Base-by-base conservation (phyloP, 2,888 invertebrate species). In the Subacronicta megacephala region DNA sequence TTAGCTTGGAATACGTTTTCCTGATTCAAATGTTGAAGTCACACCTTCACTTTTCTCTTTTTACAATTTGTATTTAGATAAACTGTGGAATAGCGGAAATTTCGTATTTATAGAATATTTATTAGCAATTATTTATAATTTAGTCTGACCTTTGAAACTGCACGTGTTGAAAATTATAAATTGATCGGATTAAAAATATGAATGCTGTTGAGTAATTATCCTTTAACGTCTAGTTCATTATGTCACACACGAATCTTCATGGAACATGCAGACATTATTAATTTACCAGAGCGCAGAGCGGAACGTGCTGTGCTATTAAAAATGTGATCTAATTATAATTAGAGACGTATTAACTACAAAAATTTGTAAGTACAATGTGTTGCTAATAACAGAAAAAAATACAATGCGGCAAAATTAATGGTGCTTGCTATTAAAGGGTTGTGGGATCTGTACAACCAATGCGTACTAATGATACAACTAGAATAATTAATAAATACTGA, bases 341-440 rank as follows among this genome's bases (percentile, higher is more conserved):
- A n/a, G 59, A 67, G 43, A 66, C 43, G 42, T 59, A 70, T 70
- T 69, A 66, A 76, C 71, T 65, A 69, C 61, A 68, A 49, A 56
- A 62, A 72, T 61, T 75, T 59, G 54, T 58, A 56, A 62, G 65
- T 67, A 65, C 58, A 67, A 68, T 60, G 61, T 69, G 68, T 54
- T 53, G 58, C 43, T 71, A 75, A 76, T 72, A 62, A 59, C 55
- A 61, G 62, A 69, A 76, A 69, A 76, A 74, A 76, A 75, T 78
- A 75, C 61, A 69, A 49, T 59, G 61, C 62, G 55, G 68, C 33
- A 43, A 62, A 77, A 75, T 73, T 77, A 77, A 81, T 79, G 75
- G 66, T 64, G 62, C 75, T 68, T 73, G 71, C 60, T 76, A 73
- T 55, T 55, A 23, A 61, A 50, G 68, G 71, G 55, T 58, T 70